Percentiles rank a stretch among this genome's conserved stretches.
Conservation (phyloP, 2,888 invertebrate genomes). For the Cosmopolites sordidus region DNA sequence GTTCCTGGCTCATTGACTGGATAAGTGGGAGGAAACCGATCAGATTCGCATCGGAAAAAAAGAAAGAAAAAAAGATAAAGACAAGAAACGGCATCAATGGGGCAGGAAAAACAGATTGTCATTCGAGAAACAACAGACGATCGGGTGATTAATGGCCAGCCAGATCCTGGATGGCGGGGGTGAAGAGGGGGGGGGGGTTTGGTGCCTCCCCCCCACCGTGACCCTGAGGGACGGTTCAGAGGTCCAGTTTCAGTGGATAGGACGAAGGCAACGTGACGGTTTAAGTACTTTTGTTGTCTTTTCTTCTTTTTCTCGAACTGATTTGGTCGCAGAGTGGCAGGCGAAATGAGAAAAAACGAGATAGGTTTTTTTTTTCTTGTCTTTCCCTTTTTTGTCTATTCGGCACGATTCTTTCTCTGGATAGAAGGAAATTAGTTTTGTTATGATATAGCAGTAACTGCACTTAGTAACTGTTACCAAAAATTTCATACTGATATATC, state of each 20-base stretch:
- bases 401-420: too few species aligned
- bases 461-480: too few species aligned
- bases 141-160: slow-evolving; percentile 37
- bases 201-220: too few species aligned
- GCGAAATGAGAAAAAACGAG: too few species aligned
- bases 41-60: slow-evolving; percentile 10
- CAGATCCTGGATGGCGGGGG: slow-evolving; percentile 14
- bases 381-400: too few species aligned
- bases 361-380: too few species aligned
- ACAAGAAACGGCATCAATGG: slow-evolving; percentile 40
- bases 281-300: slow-evolving; percentile 1
- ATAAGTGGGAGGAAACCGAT: slow-evolving; percentile 22
- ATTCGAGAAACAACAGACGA: slow-evolving; percentile 38
- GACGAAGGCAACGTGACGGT: not conserved
- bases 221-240: not conserved
- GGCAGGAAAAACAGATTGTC: slow-evolving; percentile 42
- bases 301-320: not conserved
- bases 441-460: too few species aligned
- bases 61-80: slow-evolving; percentile 13
- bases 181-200: slow-evolving; percentile 3
- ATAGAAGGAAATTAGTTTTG: too few species aligned
- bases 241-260: not conserved
- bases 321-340: too few species aligned
- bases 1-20: slow-evolving; percentile 18
- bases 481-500: too few species aligned